Conservation (phyloP, 2,888 invertebrate species). For the Acleris cristana region DNA sequence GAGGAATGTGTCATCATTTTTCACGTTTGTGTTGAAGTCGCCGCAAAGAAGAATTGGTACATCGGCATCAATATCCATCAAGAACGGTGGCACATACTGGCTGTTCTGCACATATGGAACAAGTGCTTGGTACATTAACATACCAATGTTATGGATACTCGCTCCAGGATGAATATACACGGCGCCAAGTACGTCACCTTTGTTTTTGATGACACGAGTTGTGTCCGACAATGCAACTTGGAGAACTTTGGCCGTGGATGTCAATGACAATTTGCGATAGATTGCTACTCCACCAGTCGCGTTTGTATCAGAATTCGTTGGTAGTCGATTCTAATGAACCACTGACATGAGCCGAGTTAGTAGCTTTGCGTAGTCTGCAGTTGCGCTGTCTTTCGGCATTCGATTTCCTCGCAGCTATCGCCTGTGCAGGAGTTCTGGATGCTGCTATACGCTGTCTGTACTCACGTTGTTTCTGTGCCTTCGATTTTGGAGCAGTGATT, state of each 20-base stretch:
- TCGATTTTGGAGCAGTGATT: conserved; percentile 39
- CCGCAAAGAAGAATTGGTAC: conserved; percentile 43
- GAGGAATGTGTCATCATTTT: conserved; percentile 41
- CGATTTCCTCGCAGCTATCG: conserved; percentile 44
- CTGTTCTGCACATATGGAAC: conserved; percentile 42
- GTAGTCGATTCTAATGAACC: conserved; percentile 42
- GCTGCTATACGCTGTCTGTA: too few relatives aligned
- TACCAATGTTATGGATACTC: too few relatives aligned
- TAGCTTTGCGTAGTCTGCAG: conserved; percentile 48
- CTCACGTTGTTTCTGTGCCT: conserved; percentile 49
- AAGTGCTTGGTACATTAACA: conserved; percentile 42
- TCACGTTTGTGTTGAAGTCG: conserved; percentile 44
- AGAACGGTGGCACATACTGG: conserved; percentile 41
- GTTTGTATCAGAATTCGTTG: too few relatives aligned
- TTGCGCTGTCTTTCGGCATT: conserved; percentile 45
- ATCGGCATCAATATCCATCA: conserved; percentile 39
- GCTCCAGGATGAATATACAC: too few relatives aligned
- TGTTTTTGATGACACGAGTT: too few relatives aligned
- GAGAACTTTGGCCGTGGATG: too few relatives aligned
- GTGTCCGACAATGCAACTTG: too few relatives aligned
- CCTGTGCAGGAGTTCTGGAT: conserved; percentile 49
- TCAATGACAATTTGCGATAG: too few relatives aligned
- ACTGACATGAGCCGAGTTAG: conserved; percentile 45
- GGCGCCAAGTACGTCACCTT: too few relatives aligned
- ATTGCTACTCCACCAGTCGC: too few relatives aligned